phyloP scores from a whole-genome alignment of 2,113 vertebrate species.

The Misgurnus anguillicaudatus region DNA sequence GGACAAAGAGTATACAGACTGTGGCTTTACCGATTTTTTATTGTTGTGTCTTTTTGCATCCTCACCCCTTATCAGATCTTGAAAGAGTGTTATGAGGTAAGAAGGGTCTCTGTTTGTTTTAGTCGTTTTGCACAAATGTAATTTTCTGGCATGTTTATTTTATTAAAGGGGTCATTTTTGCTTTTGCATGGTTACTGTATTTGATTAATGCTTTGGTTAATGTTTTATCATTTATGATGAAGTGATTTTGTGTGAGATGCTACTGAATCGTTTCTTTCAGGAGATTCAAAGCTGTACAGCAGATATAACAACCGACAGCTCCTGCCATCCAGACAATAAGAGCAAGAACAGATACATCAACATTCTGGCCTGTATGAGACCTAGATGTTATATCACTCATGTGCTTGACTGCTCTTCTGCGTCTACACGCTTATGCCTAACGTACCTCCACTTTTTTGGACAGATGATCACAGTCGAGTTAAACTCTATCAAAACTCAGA shows the following conservation, averaged over 20 bases:
- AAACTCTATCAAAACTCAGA: constrained; percentile 87
- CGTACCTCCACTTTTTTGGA: background rate
- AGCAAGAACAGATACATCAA: constrained; percentile 97
- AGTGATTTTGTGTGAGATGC: background rate
- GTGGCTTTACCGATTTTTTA: constrained; percentile 63
- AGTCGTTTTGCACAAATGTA: constrained; percentile 5
- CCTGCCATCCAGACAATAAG: constrained; percentile 94
- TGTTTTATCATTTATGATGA: background rate
- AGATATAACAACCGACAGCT: constrained; percentile 90
- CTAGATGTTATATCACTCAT: background rate
- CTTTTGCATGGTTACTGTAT: constrained; percentile 14
- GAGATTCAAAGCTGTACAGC: constrained; percentile 93
- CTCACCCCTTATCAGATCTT: constrained; percentile 96
- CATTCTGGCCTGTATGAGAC: constrained; percentile 90
- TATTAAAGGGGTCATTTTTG: background rate
- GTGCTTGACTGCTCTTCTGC: too few relatives aligned
- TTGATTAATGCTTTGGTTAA: background rate
- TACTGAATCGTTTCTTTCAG: constrained; percentile 69
- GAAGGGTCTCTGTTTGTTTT: constrained; percentile 77
- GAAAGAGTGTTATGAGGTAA: constrained; percentile 99
- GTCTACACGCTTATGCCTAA: background rate
- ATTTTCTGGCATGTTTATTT: background rate
- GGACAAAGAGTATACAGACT: too few relatives aligned
- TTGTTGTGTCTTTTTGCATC: constrained; percentile 90
- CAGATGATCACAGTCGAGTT: constrained; percentile 96